A percentile compares a stretch with the other conserved stretches of the same genome.
These are phyloP conservation scores for Ashinkailepas kermadecensis DNA, from an alignment of 2,888 invertebrate species.

Conservation along the genomic window DNA sequence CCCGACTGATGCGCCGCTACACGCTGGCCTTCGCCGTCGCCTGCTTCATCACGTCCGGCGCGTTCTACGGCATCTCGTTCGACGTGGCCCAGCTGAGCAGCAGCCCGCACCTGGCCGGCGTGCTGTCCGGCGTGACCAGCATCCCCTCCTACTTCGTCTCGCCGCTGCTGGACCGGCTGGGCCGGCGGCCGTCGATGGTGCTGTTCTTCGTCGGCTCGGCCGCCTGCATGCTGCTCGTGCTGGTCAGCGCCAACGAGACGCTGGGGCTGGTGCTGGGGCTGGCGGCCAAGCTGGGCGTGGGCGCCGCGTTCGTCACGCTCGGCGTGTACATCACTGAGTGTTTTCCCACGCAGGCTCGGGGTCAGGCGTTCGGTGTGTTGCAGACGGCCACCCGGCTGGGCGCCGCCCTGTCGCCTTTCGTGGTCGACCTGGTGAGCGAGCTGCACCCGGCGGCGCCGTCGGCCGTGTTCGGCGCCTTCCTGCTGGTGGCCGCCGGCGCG, in stretches of 20 bases:
- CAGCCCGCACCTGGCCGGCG: constrained; percentile 46
- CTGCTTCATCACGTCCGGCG: constrained; percentile 38
- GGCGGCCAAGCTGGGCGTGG: constrained; percentile 43
- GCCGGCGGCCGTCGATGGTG: constrained; percentile 44
- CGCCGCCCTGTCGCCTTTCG: constrained; percentile 45
- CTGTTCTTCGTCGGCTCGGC: constrained; percentile 43
- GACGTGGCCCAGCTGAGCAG: constrained; percentile 43
- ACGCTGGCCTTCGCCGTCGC: neutral
- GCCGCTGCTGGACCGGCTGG: constrained; percentile 42
- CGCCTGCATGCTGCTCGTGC: constrained; percentile 42
- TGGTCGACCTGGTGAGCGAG: constrained; percentile 35
- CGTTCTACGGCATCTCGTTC: constrained; percentile 44
- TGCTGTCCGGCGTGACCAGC: constrained; percentile 46
- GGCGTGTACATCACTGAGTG: constrained; percentile 41
- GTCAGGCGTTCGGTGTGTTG: constrained; percentile 37
- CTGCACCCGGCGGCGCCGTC: constrained; percentile 9
- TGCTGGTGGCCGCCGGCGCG: neutral
- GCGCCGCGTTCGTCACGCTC: constrained; percentile 45
- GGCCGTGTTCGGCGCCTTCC: neutral
- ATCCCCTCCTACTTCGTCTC: constrained; percentile 42
- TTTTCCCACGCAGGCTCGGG: constrained; percentile 41
- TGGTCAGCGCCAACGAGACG: constrained; percentile 36
- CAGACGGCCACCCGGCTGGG: constrained; percentile 42
- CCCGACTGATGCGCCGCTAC: neutral
- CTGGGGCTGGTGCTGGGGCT: constrained; percentile 36